Base-by-base conservation (phyloP, 2,888 invertebrate species). In the Amblyjoppa fuscipennis region DNA sequence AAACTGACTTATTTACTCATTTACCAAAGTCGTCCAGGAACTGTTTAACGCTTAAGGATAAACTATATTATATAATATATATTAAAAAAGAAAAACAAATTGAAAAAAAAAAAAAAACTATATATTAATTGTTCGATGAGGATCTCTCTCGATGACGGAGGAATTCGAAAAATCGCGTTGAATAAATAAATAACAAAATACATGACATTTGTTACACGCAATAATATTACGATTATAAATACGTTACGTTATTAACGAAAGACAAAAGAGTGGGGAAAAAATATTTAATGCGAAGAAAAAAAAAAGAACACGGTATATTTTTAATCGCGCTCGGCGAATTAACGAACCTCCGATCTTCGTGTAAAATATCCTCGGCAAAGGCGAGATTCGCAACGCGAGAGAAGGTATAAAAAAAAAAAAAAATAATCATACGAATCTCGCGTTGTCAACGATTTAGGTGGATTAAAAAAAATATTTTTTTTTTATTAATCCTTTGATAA, bases 11-110 rank as follows among this genome's bases (percentile, higher is more conserved):
- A 70, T 38, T 79, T 79, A 83, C 68, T 83, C 76, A 80, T 83
- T 83, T 80, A 83, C 73, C 80, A 83, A 82, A 83, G 85, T 80
- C 83, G 85, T 85, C 83, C 83, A 76, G 76, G 73, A 83, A 85
- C 79, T 82, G 73, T 84, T 80, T 87, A 83, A 83, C 68, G 64
- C 73, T 84, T 81, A 82, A 75, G 79, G 66, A 66, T 79, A 78
- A 16, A 49, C 53, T 20, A 74, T 53, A 66, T 51, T 66, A 66
- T 34, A 34, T 51, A 74, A 61, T 73, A 71, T 80, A 73, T 75
- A 81, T 45, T 20, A 20, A 61, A 56, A 51, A 45, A 53, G 45
- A 75, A 59, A 64, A 38, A 45, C 25, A 51, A 34, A 80, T 56
- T 70, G 3, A 49, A 78, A 66, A 25, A 25, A 41, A 25, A 53